Conservation (phyloP, 2,888 invertebrate species). For the Conops quadrifasciatus region DNA sequence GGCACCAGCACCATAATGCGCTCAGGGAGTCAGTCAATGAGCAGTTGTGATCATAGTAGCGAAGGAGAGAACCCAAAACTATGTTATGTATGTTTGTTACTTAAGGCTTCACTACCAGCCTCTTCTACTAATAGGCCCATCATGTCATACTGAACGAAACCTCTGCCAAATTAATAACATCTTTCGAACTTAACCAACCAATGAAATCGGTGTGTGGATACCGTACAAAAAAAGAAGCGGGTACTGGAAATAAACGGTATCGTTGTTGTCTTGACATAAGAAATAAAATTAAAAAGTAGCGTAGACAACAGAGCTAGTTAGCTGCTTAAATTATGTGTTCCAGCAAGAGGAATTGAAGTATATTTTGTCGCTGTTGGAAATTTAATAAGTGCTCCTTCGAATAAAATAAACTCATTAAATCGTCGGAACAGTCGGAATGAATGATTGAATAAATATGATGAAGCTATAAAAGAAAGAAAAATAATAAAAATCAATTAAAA, state of each 20-base stretch:
- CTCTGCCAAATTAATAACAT: too few species aligned
- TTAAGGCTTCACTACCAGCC: too few species aligned
- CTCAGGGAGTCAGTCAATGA: too few species aligned
- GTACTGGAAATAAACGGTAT: background rate
- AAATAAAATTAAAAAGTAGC: background rate
- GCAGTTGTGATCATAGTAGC: too few species aligned
- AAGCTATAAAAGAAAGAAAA: background rate
- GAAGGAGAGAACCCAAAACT: too few species aligned
- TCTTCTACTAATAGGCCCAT: too few species aligned
- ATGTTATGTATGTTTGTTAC: too few species aligned
- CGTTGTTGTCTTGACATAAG: background rate
- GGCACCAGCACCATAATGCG: too few species aligned
- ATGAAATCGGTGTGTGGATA: too few species aligned
- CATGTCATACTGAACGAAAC: too few species aligned
- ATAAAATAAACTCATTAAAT: background rate
- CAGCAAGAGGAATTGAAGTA: background rate
- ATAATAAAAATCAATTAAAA: conserved; percentile 13
- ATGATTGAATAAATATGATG: background rate
- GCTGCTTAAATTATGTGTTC: background rate
- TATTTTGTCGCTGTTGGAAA: background rate
- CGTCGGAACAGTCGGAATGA: conserved; percentile 5
- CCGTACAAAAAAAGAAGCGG: too few species aligned
- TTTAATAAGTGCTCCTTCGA: conserved; percentile 14
- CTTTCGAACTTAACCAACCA: too few species aligned
- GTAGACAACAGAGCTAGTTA: background rate